These are phyloP conservation scores for Batillaria attramentaria DNA, from an alignment of 1,140 invertebrate genomes.

Conservation along the genomic window DNA sequence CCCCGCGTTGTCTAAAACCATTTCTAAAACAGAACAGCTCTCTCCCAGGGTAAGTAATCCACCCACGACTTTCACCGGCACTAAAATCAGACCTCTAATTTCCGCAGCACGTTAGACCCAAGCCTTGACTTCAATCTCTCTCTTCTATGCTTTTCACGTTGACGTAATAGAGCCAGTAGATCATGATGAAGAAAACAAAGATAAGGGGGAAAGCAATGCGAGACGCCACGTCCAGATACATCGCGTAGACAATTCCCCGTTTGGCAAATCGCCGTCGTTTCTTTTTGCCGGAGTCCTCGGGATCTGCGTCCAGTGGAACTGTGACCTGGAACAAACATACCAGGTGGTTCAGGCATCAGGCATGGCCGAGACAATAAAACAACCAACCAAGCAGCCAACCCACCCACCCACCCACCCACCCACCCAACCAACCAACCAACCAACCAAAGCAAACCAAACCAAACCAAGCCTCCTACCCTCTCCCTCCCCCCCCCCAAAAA, in stretches of 20 bases:
- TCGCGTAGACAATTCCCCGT: constrained; percentile 54
- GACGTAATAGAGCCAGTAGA: constrained; percentile 77
- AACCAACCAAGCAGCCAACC: not conserved
- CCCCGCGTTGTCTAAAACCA: not conserved
- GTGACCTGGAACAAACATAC: constrained; percentile 47
- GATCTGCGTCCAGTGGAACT: constrained; percentile 48
- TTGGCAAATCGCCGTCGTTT: constrained; percentile 39
- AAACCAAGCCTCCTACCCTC: no score
- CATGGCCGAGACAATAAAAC: not conserved
- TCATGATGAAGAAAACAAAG: constrained; percentile 73
- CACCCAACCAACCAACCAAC: no score
- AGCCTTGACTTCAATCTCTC: not conserved
- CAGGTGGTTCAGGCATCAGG: not conserved
- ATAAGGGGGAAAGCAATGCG: constrained; percentile 73
- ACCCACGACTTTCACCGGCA: no score
- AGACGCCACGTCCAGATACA: constrained; percentile 73
- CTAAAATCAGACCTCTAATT: no score
- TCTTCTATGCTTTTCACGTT: constrained; percentile 9
- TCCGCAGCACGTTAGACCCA: not conserved
- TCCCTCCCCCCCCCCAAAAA: no score
- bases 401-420: not conserved
- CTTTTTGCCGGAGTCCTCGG: constrained; percentile 34
- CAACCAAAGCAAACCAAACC: no score
- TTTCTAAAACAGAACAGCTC: not conserved
- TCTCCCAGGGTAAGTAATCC: not conserved